Evolutionary conservation across 1,140 invertebrate species (phyloP).

Genomic region (Linepithema humile): DNA sequence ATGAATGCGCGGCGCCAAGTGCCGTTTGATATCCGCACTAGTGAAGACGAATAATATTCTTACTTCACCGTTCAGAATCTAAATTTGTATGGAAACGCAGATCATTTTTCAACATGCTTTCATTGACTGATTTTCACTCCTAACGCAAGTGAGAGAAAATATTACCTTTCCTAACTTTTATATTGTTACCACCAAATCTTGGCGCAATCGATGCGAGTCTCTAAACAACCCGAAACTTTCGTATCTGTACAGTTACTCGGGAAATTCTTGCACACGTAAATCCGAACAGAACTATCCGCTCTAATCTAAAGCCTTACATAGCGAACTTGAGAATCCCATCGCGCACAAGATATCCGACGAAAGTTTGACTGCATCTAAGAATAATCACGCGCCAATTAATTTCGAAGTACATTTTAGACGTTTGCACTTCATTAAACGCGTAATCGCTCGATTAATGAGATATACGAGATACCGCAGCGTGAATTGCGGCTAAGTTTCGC

Average conservation of each 20-base stretch:
- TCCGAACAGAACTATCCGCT: slow-evolving; percentile 32
- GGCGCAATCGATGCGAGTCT: slow-evolving; percentile 26
- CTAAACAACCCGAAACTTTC: slow-evolving; percentile 39
- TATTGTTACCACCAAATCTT: not conserved
- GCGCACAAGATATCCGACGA: slow-evolving; percentile 31
- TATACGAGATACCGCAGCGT: slow-evolving; percentile 43
- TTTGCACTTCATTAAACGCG: slow-evolving; percentile 52
- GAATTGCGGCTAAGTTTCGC: slow-evolving; percentile 43
- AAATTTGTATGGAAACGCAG: not conserved
- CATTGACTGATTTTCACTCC: not conserved
- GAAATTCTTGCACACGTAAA: slow-evolving; percentile 42
- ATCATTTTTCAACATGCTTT: not conserved
- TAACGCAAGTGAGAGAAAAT: not conserved
- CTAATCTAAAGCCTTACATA: slow-evolving; percentile 37
- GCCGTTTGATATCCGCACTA: slow-evolving; percentile 6
- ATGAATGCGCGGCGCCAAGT: slow-evolving; percentile 9
- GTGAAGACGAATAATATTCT: not conserved
- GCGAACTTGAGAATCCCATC: slow-evolving; percentile 34
- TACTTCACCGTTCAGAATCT: not conserved
- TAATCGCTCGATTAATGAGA: slow-evolving; percentile 57
- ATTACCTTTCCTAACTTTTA: slow-evolving; percentile 30
- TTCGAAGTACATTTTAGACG: slow-evolving; percentile 42
- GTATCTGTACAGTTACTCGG: slow-evolving; percentile 6
- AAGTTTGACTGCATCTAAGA: slow-evolving; percentile 54
- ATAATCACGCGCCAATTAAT: slow-evolving; percentile 50